Base-by-base conservation (phyloP, 2,888 invertebrate species). In the Tuberolachnus salignus region DNA sequence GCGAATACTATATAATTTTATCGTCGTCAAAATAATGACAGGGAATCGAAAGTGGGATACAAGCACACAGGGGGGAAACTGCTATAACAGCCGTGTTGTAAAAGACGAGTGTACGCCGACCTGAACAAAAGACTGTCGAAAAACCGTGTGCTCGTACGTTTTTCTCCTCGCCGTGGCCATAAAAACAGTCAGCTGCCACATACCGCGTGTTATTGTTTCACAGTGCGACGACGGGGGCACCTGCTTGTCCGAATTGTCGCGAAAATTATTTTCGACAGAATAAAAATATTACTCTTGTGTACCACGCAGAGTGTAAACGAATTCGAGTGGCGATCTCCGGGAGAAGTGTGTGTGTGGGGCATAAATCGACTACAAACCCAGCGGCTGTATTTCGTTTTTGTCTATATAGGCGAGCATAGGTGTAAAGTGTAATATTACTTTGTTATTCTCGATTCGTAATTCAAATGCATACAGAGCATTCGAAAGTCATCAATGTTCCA, bases 171-270 rank as follows among this genome's bases (percentile, higher is more conserved):
- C 16, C 51, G 51, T 23, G 51, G 42, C 10, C 55, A 21, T 78
- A 78, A 78, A 78, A 78, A 67, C 49, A 59, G 75, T 78, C 75
- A 78, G 75, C 75, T 78, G 75, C 75, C n/a, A 78, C 67, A 78
- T 59, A 67, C 57, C 64, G 16, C 3, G 64, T 42, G 67, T 67
- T 78, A 78, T 59, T 67, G 57, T 78, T 75, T 67, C 57, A 57
- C 67, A 46, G 49, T 14, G 55, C 49, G 16, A 6, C 11, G 9
- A n/a, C 19, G 42, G 14, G 23, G 34, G 75, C 75, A 78, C 75
- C 75, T 78, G 75, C 75, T 78, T 67, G 75, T 69, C 67, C 57
- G 19, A 59, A 78, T 67, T 13, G 75, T 67, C 49, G 57, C 49
- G 55, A 67, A 59, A 78, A 78, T 57, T 10, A 51, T 66, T 67